Evolutionary conservation across 37 sponge, comb jelly and placozoan genomes (phyloP).

Genomic region (Crambe crambe): DNA sequence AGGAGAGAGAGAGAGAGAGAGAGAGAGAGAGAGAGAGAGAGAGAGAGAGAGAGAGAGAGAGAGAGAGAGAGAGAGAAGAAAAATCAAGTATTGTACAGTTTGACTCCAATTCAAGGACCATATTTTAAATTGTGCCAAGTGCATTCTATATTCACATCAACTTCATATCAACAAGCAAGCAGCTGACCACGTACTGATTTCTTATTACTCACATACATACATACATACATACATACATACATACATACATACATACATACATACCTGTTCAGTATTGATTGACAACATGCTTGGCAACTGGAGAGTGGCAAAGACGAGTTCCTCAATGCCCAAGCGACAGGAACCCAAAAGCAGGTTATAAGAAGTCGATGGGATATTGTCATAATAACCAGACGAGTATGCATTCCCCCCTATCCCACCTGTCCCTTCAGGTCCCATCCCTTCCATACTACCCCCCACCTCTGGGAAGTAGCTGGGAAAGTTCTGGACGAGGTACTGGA

Average conservation of each 20-base stretch:
- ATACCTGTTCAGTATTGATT: slow-evolving; percentile 31
- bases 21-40: background rate
- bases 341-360: slow-evolving; percentile 64
- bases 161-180: background rate
- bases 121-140: no score
- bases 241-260: no score
- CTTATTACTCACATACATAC: background rate
- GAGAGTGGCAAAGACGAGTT: slow-evolving; percentile 49
- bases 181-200: background rate
- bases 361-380: slow-evolving; percentile 29
- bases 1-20: background rate
- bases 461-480: slow-evolving; percentile 58
- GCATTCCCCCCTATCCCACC: background rate
- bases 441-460: slow-evolving; percentile 11
- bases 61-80: no score
- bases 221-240: no score
- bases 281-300: slow-evolving; percentile 11
- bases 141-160: no score
- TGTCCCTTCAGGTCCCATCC: background rate
- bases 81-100: no score
- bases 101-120: no score
- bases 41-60: no score
- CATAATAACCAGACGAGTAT: background rate
- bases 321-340: slow-evolving; percentile 62
- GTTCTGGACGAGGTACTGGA: slow-evolving; percentile 48